Percentiles rank a stretch among this genome's conserved stretches.
These are phyloP conservation scores for Panulirus ornatus DNA, from an alignment of 1,140 invertebrate genomes.

Conservation along the genomic window DNA sequence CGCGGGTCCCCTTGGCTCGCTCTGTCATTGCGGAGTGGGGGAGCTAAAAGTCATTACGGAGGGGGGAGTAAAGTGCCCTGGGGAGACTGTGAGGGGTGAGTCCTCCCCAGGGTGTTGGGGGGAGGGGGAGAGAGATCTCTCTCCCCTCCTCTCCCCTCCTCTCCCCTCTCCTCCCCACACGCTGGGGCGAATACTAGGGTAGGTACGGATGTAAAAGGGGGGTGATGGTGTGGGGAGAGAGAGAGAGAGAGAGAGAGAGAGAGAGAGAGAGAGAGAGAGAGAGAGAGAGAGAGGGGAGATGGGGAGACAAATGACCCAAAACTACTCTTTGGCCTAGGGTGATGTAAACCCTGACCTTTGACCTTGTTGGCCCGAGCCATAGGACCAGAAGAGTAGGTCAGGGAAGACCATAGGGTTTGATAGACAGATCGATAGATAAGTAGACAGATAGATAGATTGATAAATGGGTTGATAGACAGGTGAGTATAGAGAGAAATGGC, in stretches of 20 bases:
- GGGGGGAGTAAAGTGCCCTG: no score
- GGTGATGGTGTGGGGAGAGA: neutral
- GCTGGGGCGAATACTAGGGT: neutral
- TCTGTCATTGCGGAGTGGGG: no score
- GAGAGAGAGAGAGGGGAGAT: neutral
- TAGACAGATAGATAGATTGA: no score
- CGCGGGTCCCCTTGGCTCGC: no score
- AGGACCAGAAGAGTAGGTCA: no score
- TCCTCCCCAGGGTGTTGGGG: no score
- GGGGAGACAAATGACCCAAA: neutral
- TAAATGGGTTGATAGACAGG: no score
- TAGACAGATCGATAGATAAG: no score
- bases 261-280: neutral
- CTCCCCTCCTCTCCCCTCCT: neutral
- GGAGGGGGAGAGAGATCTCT: no score
- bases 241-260: neutral
- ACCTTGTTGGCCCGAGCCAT: neutral
- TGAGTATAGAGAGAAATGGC: neutral
- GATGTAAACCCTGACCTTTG: neutral
- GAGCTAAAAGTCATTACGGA: no score
- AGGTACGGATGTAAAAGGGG: neutral
- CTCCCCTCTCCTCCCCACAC: neutral
- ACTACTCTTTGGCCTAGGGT: neutral
- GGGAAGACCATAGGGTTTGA: neutral
- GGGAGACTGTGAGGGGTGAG: no score